Conservation (phyloP, 1,140 invertebrate genomes). For the Paramacrobiotus metropolitanus region DNA sequence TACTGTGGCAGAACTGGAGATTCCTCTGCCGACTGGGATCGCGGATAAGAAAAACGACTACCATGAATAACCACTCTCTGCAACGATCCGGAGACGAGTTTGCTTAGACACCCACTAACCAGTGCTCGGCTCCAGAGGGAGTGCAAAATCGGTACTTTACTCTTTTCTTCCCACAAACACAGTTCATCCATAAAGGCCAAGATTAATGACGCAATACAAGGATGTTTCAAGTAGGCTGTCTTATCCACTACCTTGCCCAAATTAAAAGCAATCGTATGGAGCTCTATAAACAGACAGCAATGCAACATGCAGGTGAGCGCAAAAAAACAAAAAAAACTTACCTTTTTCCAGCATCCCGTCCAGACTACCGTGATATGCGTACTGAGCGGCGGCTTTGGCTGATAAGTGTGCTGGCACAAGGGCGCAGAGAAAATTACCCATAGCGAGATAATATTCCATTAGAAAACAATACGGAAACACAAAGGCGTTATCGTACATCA, state of each 20-base stretch:
- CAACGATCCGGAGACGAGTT: not conserved
- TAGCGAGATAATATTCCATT: too few species aligned
- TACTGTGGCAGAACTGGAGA: too few species aligned
- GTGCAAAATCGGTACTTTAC: not conserved
- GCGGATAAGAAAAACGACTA: too few species aligned
- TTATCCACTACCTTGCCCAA: not conserved
- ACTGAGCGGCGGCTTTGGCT: too few species aligned
- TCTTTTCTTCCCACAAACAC: not conserved
- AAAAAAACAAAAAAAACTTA: too few species aligned
- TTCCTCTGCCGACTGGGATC: too few species aligned
- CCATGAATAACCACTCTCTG: not conserved
- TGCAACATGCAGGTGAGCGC: not conserved
- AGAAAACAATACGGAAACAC: not conserved
- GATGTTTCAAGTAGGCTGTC: not conserved
- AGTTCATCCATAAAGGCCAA: not conserved
- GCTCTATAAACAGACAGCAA: not conserved
- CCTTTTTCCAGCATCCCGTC: too few species aligned
- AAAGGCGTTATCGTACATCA: not conserved
- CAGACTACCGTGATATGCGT: too few species aligned
- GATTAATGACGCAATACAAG: not conserved
- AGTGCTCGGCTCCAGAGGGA: not conserved
- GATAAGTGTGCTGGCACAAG: not conserved
- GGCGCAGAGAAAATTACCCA: not conserved
- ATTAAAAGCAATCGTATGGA: not conserved
- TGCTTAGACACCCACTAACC: not conserved